Conservation (phyloP, 2,113 vertebrate genomes). For the Scomber japonicus region DNA sequence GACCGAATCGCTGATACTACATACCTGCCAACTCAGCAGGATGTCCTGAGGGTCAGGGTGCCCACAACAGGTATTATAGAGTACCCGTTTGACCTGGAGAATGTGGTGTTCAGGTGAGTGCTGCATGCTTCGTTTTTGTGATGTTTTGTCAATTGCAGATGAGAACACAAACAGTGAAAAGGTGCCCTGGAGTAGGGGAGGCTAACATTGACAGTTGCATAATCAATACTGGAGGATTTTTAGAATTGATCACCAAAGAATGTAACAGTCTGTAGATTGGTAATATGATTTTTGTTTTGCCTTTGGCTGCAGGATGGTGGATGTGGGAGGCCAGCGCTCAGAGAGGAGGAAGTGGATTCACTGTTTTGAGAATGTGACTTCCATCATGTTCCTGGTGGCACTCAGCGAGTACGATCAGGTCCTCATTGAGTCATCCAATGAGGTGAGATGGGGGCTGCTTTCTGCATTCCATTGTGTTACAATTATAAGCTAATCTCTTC, state of each 20-base stretch:
- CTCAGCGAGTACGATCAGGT: conserved; percentile 95
- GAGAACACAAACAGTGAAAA: too few relatives aligned
- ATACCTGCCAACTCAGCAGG: conserved; percentile 89
- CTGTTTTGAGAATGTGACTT: conserved; percentile 85
- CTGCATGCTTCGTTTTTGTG: neutral
- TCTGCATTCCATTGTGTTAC: neutral
- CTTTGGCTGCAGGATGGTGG: conserved; percentile 86
- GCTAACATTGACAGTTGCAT: too few relatives aligned
- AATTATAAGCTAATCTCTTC: neutral
- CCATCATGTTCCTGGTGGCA: conserved; percentile 88
- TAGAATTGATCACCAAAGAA: too few relatives aligned
- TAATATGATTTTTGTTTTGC: too few relatives aligned
- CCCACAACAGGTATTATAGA: conserved; percentile 90
- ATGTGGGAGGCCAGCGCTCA: conserved; percentile 92
- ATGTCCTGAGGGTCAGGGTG: conserved; percentile 88
- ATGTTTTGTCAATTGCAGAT: too few relatives aligned
- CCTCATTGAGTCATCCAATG: conserved; percentile 89
- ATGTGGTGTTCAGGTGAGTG: conserved; percentile 88
- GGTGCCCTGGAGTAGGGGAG: too few relatives aligned
- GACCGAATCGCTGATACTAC: conserved; percentile 81
- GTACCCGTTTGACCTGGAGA: conserved; percentile 90
- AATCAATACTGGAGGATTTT: too few relatives aligned
- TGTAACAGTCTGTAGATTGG: too few relatives aligned
- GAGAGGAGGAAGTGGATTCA: conserved; percentile 89
- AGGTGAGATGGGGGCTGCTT: conserved; percentile 79